Conservation (phyloP, 2,797 vertebrate genomes). For the Cetoscarus ocellatus region DNA sequence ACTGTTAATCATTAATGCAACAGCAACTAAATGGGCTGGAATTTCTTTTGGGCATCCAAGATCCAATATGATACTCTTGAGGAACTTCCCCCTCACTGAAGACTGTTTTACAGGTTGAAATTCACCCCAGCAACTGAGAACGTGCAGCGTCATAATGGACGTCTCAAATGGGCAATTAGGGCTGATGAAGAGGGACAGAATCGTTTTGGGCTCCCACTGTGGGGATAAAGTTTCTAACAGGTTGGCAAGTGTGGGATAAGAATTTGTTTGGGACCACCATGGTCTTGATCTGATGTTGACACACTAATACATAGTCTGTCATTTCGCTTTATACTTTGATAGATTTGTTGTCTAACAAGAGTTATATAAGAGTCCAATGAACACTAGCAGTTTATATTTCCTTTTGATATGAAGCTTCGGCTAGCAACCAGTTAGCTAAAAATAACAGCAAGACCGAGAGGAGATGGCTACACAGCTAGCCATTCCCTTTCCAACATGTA, state of each 20-base stretch:
- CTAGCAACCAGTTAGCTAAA: conserved; percentile 15
- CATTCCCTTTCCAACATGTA: not conserved
- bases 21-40: conserved; percentile 67
- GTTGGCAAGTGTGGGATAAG: conserved; percentile 29
- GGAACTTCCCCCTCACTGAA: conserved; percentile 46
- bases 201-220: conserved; percentile 49
- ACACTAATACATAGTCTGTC: not conserved
- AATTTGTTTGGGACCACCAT: conserved; percentile 1
- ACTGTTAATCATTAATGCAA: conserved; percentile 74
- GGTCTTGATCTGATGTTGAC: conserved; percentile 24
- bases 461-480: not conserved
- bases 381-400: not conserved
- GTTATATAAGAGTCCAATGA: conserved; percentile 9
- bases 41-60: conserved; percentile 64
- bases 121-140: conserved; percentile 50
- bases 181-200: conserved; percentile 55
- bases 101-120: conserved; percentile 49
- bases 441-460: conserved; percentile 1
- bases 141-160: conserved; percentile 43
- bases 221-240: conserved; percentile 25
- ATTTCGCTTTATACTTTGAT: not conserved
- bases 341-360: not conserved
- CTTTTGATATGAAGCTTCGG: not conserved
- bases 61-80: conserved; percentile 58
- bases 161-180: conserved; percentile 65